These are phyloP conservation scores for Itoplectis maculator DNA, from an alignment of 2,888 invertebrate species.

Conservation along the genomic window DNA sequence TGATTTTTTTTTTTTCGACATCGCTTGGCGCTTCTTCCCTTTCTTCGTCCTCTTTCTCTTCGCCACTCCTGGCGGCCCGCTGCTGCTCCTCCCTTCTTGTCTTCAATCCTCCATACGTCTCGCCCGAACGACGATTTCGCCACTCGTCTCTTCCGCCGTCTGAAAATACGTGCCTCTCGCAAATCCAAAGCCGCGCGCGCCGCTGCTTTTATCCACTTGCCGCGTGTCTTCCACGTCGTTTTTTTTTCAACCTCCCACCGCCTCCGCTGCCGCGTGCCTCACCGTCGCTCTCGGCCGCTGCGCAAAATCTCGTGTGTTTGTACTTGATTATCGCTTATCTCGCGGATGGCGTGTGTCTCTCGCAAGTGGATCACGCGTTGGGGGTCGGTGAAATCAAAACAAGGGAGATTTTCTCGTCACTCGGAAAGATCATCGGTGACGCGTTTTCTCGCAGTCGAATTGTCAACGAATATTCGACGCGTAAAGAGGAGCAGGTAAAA, in stretches of 20 bases:
- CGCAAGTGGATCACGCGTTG: constrained; percentile 6
- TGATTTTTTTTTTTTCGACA: constrained; percentile 20
- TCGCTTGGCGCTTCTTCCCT: background rate
- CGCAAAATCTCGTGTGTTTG: constrained; percentile 61
- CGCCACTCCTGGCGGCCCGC: constrained; percentile 35
- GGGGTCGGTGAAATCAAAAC: background rate
- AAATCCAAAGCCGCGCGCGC: constrained; percentile 57
- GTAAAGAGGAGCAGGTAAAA: background rate
- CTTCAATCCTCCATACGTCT: constrained; percentile 48
- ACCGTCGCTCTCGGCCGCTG: constrained; percentile 14
- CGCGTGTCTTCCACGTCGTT: constrained; percentile 36
- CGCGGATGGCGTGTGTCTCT: constrained; percentile 51
- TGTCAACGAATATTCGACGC: background rate
- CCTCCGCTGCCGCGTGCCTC: too few relatives aligned
- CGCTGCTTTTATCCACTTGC: constrained; percentile 56
- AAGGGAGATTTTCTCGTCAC: background rate
- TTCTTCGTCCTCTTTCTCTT: constrained; percentile 55
- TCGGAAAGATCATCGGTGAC: background rate
- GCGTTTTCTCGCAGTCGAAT: background rate
- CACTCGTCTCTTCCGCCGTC: constrained; percentile 36
- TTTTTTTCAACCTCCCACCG: constrained; percentile 10
- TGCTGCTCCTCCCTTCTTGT: constrained; percentile 52
- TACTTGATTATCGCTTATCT: constrained; percentile 66
- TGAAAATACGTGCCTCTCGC: constrained; percentile 62
- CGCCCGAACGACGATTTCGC: constrained; percentile 40